Evolutionary conservation across 2,113 vertebrate species (phyloP).

Genomic region (Ailurus styani): DNA sequence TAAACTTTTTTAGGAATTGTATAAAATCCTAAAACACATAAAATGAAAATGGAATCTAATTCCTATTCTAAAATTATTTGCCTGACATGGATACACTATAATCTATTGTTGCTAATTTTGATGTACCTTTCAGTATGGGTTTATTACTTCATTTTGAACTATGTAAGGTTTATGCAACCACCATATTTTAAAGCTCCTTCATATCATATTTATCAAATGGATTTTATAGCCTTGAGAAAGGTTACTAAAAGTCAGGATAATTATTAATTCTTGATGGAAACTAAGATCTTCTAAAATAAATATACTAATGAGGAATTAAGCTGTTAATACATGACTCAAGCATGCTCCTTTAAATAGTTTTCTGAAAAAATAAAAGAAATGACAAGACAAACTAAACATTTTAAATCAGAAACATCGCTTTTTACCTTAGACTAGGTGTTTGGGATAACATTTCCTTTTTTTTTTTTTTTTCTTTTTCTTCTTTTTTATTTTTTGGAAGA

Average conservation of each 20-base stretch:
- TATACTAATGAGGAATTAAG: neutral
- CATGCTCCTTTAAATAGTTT: neutral
- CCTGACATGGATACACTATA: neutral
- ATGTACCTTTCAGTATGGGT: neutral
- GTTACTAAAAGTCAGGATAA: neutral
- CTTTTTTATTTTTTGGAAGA: neutral
- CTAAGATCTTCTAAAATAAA: neutral
- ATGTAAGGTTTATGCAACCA: neutral
- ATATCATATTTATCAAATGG: neutral
- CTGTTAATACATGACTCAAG: neutral
- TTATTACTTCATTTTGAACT: neutral
- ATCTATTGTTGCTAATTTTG: neutral
- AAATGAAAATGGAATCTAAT: neutral
- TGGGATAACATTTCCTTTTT: neutral
- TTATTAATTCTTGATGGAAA: neutral
- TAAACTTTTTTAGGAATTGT: neutral
- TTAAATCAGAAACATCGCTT: neutral
- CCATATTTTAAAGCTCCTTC: neutral
- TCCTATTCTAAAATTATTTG: neutral
- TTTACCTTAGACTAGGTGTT: neutral
- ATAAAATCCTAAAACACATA: neutral
- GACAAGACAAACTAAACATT: neutral
- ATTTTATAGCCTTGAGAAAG: neutral
- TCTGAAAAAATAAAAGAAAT: neutral
- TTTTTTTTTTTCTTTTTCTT: neutral